These are phyloP conservation scores for Nilaparvata lugens DNA, from an alignment of 1,140 invertebrate genomes.

Conservation along the genomic window DNA sequence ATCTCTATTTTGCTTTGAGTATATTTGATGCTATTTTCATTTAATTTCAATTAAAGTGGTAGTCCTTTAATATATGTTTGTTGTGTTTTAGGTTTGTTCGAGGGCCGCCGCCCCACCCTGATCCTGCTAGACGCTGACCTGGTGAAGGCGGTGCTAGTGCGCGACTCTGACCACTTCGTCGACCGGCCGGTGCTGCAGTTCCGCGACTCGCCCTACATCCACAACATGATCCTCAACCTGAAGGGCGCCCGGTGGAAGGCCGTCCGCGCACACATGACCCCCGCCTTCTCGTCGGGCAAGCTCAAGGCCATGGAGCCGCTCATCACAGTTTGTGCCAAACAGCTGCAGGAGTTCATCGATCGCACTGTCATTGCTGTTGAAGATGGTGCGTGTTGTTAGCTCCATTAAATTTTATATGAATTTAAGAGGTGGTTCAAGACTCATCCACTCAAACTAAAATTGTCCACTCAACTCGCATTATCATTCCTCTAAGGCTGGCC, in stretches of 20 bases:
- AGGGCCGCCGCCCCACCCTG: neutral
- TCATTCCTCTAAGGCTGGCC: no score
- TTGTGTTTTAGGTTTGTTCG: neutral
- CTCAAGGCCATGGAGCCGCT: constrained; percentile 44
- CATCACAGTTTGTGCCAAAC: constrained; percentile 33
- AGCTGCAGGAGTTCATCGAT: constrained; percentile 28
- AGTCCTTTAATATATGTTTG: no score
- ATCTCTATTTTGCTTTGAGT: no score
- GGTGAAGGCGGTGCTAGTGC: constrained; percentile 43
- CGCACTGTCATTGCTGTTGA: constrained; percentile 6
- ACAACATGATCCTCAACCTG: constrained; percentile 20
- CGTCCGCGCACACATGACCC: constrained; percentile 41
- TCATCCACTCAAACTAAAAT: no score
- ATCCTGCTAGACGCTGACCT: constrained; percentile 38
- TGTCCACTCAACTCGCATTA: no score
- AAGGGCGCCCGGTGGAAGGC: constrained; percentile 43
- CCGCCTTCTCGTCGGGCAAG: constrained; percentile 47
- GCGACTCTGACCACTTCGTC: constrained; percentile 47
- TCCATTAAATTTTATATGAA: no score
- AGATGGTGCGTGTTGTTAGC: no score
- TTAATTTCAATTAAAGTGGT: no score
- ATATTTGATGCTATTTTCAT: no score
- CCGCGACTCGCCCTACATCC: constrained; percentile 7
- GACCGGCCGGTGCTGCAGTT: constrained; percentile 31
- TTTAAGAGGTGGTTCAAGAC: no score